Percentiles rank a stretch among this genome's conserved stretches.
Evolutionary conservation across 2,113 vertebrate genomes (phyloP).

Genomic region (Phoenicopterus ruber): DNA sequence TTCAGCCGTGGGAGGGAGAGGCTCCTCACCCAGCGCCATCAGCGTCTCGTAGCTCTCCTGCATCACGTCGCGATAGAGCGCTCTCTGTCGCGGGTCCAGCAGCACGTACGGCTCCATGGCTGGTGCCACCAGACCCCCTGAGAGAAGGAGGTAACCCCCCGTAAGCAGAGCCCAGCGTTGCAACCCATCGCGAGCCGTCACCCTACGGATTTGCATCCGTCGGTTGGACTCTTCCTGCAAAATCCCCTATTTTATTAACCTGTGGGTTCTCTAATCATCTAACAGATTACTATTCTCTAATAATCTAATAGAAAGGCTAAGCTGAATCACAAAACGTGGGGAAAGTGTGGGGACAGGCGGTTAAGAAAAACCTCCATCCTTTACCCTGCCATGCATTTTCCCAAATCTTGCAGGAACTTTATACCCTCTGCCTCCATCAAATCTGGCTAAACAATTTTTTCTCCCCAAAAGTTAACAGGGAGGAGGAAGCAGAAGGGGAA

Average conservation of each 20-base stretch:
- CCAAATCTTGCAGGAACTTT: background rate
- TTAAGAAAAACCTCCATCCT: background rate
- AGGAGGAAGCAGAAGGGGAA: background rate
- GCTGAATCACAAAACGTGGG: no score
- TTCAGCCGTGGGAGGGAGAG: background rate
- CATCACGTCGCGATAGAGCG: background rate
- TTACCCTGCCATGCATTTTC: rapidly evolving
- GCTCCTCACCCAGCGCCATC: slow-evolving; percentile 7
- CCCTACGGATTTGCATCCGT: background rate
- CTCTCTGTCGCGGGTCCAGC: background rate
- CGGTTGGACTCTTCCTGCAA: background rate
- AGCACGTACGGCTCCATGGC: background rate
- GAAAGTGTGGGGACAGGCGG: no score
- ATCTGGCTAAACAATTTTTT: background rate
- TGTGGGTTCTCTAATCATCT: no score
- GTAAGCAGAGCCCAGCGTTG: background rate
- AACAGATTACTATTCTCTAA: background rate
- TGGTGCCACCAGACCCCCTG: background rate
- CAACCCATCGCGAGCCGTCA: rapidly evolving
- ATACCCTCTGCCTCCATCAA: background rate
- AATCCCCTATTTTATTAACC: background rate
- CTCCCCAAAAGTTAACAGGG: background rate
- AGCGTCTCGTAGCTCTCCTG: background rate
- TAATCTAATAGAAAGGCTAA: no score
- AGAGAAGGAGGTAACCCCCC: background rate